Conservation (phyloP, 2,888 invertebrate genomes). For the Hirudinaria manillensis region DNA sequence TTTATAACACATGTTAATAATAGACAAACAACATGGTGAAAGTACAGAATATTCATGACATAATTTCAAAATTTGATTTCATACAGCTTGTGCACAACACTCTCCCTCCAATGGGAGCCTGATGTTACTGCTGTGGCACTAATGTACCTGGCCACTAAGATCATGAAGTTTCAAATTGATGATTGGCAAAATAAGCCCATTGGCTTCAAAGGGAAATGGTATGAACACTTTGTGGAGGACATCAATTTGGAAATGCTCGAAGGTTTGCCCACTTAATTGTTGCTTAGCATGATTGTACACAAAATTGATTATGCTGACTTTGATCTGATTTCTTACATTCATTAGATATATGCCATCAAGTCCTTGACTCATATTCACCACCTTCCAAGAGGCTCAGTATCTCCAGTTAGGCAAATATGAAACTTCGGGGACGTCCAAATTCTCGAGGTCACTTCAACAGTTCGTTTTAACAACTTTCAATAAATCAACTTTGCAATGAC, state of each 20-base stretch:
- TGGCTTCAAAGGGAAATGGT: slow-evolving; percentile 72
- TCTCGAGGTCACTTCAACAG: too few relatives aligned
- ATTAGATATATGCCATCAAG: slow-evolving; percentile 87
- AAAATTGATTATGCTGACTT: neutral
- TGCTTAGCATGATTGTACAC: neutral
- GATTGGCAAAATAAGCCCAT: slow-evolving; percentile 75
- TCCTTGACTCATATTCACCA: slow-evolving; percentile 71
- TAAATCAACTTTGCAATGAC: too few relatives aligned
- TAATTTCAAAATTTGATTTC: too few relatives aligned
- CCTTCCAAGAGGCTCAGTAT: neutral
- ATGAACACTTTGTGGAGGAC: slow-evolving; percentile 95
- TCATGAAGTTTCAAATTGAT: slow-evolving; percentile 86
- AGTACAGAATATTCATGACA: neutral
- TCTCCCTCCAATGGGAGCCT: slow-evolving; percentile 96
- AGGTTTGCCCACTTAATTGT: slow-evolving; percentile 55
- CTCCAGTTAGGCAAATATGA: neutral
- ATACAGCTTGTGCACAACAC: slow-evolving; percentile 82
- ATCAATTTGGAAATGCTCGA: slow-evolving; percentile 87
- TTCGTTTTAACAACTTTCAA: too few relatives aligned
- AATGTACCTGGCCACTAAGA: slow-evolving; percentile 90
- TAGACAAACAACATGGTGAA: neutral
- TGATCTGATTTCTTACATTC: too few relatives aligned
- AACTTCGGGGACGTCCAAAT: too few relatives aligned
- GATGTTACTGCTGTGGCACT: slow-evolving; percentile 90
- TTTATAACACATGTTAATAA: too few relatives aligned